These are phyloP conservation scores for Chrosomus eos DNA, from an alignment of 2,797 vertebrate species.

Conservation along the genomic window DNA sequence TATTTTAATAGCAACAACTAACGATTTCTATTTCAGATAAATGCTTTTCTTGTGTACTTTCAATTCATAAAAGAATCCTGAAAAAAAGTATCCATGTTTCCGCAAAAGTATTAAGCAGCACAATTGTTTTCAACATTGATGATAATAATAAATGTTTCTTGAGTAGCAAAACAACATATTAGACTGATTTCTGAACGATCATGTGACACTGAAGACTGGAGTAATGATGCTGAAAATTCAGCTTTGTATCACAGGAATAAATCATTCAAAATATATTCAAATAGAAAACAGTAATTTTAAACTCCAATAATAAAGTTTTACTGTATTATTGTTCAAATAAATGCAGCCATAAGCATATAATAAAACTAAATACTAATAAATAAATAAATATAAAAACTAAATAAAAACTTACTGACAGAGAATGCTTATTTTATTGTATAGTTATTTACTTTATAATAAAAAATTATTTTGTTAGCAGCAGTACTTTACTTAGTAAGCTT, in stretches of 20 bases:
- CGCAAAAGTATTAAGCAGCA: not conserved
- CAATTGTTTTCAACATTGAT: not conserved
- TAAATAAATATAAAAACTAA: too few relatives aligned
- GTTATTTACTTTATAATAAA: not conserved
- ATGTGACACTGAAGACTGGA: not conserved
- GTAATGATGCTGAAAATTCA: not conserved
- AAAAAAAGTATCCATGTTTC: not conserved
- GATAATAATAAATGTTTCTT: not conserved
- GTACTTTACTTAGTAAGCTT: not conserved
- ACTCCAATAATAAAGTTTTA: not conserved
- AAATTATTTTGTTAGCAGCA: not conserved
- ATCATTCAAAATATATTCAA: not conserved
- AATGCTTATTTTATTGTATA: not conserved
- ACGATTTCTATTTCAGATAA: not conserved
- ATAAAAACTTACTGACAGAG: not conserved
- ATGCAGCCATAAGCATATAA: too few relatives aligned
- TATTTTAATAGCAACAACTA: not conserved
- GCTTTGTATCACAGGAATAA: not conserved
- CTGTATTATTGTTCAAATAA: not conserved
- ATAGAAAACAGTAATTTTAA: not conserved
- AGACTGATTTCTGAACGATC: too few relatives aligned
- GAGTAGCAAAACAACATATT: too few relatives aligned
- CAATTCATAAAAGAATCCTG: not conserved
- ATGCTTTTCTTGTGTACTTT: not conserved
- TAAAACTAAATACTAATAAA: too few relatives aligned